Conservation (phyloP, 1,140 invertebrate species). For the Rhopalosiphum maidis region DNA sequence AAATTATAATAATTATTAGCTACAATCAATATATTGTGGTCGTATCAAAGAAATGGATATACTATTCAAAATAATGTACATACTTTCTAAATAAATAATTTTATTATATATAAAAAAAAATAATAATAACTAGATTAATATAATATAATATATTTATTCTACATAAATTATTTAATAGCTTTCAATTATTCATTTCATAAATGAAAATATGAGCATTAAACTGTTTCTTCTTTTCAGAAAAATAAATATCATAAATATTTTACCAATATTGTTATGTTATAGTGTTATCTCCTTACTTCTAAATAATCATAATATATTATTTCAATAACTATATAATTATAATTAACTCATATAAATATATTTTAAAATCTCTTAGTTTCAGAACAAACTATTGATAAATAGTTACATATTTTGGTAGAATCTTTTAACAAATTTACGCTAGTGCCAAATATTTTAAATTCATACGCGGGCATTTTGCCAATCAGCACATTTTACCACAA, state of each 20-base stretch:
- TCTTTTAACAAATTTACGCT: slow-evolving; percentile 14
- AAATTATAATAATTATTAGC: background rate
- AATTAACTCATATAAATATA: background rate
- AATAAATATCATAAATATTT: no score
- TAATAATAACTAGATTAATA: no score
- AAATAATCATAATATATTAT: background rate
- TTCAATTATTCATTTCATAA: no score
- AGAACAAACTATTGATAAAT: slow-evolving; percentile 3
- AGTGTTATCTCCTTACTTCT: background rate
- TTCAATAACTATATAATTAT: background rate
- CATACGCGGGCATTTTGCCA: slow-evolving; percentile 29
- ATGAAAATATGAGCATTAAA: no score
- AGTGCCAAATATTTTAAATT: slow-evolving; percentile 55
- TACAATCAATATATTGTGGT: no score
- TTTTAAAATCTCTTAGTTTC: background rate
- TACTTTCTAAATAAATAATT: no score
- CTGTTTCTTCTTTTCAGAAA: no score
- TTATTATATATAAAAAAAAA: no score
- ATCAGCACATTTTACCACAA: slow-evolving; percentile 39
- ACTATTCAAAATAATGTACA: no score
- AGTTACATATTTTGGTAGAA: slow-evolving; percentile 17
- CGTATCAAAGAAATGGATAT: no score
- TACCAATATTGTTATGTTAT: background rate
- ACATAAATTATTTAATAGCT: no score
- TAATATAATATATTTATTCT: no score